A percentile compares a stretch with the other conserved stretches of the same genome.
phyloP scores from a whole-genome alignment of 2,888 invertebrate species.

The Agapetus fuscipes region DNA sequence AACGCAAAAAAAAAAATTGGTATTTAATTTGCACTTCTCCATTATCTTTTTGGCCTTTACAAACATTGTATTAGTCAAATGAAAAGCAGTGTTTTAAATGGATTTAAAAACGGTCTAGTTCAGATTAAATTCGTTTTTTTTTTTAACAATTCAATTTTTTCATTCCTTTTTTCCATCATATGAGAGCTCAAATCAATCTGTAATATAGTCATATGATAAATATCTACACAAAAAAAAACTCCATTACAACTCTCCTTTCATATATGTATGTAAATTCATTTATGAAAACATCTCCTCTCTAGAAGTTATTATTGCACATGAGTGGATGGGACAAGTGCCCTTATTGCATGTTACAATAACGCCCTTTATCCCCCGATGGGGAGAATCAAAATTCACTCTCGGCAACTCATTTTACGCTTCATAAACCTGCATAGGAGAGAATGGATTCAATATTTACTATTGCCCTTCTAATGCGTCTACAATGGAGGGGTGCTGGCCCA shows the following conservation, averaged over 20 bases:
- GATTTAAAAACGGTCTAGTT: no score
- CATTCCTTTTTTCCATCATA: no score
- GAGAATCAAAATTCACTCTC: constrained; percentile 13
- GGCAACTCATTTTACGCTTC: constrained; percentile 20
- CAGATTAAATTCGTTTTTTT: no score
- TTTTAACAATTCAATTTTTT: no score
- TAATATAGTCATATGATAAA: no score
- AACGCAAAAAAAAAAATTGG: no score
- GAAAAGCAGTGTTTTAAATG: no score
- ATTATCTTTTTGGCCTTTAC: no score
- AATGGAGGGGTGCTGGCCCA: constrained; percentile 6
- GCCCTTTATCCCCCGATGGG: constrained; percentile 4
- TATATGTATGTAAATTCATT: constrained; percentile 20
- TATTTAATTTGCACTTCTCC: no score
- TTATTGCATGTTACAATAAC: constrained; percentile 12
- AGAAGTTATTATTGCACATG: constrained; percentile 17
- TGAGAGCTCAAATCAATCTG: no score
- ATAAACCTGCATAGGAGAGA: constrained; percentile 15
- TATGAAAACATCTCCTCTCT: constrained; percentile 19
- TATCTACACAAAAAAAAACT: background rate
- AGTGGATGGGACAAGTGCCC: constrained; percentile 9
- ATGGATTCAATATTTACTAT: constrained; percentile 16
- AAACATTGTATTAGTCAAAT: no score
- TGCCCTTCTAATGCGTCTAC: constrained; percentile 11
- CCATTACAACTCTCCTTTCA: no score